phyloP scores from a whole-genome alignment of 2,113 vertebrate genomes.

The Hymenochirus boettgeri region DNA sequence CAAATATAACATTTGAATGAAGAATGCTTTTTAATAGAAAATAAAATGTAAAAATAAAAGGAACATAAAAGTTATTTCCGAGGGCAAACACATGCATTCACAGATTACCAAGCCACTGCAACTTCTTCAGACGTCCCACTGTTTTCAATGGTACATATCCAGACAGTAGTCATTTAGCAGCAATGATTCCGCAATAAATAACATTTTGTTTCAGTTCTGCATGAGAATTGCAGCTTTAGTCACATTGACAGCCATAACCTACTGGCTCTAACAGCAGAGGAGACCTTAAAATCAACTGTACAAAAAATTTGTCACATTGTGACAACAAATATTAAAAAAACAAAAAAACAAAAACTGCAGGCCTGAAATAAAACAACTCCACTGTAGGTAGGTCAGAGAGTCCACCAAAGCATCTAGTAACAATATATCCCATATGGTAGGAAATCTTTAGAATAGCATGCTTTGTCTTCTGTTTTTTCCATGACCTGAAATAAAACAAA shows the following conservation, averaged over 20 bases:
- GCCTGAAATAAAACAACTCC: constrained; percentile 76
- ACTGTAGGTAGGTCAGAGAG: constrained; percentile 74
- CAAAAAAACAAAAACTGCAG: constrained; percentile 59
- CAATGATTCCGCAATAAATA: constrained; percentile 95
- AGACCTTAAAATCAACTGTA: constrained; percentile 78
- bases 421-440: constrained; percentile 50
- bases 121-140: constrained; percentile 73
- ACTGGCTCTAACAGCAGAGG: constrained; percentile 78
- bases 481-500: constrained; percentile 75
- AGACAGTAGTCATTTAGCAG: constrained; percentile 99
- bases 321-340: constrained; percentile 67
- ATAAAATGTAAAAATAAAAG: constrained; percentile 59
- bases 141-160: constrained; percentile 81
- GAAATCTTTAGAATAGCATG: constrained; percentile 88
- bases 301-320: constrained; percentile 81
- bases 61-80: background rate
- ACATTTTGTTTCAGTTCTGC: constrained; percentile 81
- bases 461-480: constrained; percentile 98
- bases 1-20: constrained; percentile 68
- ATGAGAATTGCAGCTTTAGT: constrained; percentile 78
- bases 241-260: constrained; percentile 76
- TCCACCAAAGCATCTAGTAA: constrained; percentile 66
- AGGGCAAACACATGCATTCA: constrained; percentile 66
- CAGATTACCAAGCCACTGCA: constrained; percentile 79
- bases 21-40: constrained; percentile 66